These are phyloP conservation scores for Condylura cristata DNA, from an alignment of 2,113 vertebrate genomes.

Conservation along the genomic window DNA sequence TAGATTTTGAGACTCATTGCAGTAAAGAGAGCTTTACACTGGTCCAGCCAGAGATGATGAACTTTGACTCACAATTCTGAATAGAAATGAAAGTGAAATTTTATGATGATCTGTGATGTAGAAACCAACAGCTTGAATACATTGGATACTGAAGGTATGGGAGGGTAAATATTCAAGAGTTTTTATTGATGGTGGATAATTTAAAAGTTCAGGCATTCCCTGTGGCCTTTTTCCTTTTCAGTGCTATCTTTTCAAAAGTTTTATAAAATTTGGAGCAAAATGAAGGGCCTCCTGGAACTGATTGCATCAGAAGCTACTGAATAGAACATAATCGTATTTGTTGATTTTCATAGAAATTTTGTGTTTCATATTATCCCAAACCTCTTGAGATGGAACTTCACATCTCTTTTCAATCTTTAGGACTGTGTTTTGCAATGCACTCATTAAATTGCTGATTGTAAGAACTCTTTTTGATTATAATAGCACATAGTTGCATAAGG, in stretches of 20 bases:
- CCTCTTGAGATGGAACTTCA: slow-evolving; percentile 37
- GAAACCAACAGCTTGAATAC: background rate
- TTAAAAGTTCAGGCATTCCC: background rate
- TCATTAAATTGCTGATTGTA: slow-evolving; percentile 57
- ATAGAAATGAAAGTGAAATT: background rate
- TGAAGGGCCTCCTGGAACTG: slow-evolving; percentile 42
- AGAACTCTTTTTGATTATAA: slow-evolving; percentile 65
- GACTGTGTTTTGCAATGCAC: background rate
- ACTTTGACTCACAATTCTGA: background rate
- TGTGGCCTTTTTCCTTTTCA: background rate
- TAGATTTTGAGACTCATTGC: background rate
- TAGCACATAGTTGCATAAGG: background rate
- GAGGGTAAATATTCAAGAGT: background rate
- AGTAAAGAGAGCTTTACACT: background rate
- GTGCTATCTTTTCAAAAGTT: slow-evolving; percentile 29
- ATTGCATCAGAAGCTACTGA: slow-evolving; percentile 57
- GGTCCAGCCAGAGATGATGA: background rate
- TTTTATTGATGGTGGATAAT: background rate
- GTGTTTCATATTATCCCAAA: slow-evolving; percentile 10
- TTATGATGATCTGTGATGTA: background rate
- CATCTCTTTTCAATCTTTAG: slow-evolving; percentile 13
- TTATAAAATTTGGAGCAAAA: slow-evolving; percentile 46
- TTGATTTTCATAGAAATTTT: slow-evolving; percentile 62
- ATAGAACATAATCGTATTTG: slow-evolving; percentile 54
- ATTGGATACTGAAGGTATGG: background rate